These are phyloP conservation scores for Hanleya hanleyi DNA, from an alignment of 2,888 invertebrate genomes.

Conservation along the genomic window DNA sequence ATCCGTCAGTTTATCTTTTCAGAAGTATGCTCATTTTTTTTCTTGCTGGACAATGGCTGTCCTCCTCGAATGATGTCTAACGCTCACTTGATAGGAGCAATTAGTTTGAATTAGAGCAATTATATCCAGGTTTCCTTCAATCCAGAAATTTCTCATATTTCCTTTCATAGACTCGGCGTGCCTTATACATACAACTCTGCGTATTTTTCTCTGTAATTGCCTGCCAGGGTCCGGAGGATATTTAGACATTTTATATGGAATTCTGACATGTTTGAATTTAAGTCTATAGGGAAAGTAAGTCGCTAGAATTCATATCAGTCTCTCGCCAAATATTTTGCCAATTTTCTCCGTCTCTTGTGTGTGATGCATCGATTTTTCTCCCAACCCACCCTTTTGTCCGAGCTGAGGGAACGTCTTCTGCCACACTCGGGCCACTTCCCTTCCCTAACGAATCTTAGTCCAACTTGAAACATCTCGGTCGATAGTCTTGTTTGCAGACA, in stretches of 20 bases:
- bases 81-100: too few relatives aligned
- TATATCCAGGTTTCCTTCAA: too few relatives aligned
- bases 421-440: neutral
- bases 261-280: neutral
- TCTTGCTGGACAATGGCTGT: too few relatives aligned
- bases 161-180: too few relatives aligned
- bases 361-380: neutral
- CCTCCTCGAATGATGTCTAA: too few relatives aligned
- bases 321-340: slow-evolving; percentile 9
- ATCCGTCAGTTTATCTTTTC: too few relatives aligned
- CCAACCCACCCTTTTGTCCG: neutral
- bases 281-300: slow-evolving; percentile 5
- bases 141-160: too few relatives aligned
- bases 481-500: slow-evolving; percentile 3
- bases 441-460: neutral
- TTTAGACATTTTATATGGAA: neutral
- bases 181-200: too few relatives aligned
- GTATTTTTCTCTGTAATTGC: slow-evolving; percentile 6
- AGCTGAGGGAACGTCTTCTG: neutral
- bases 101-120: too few relatives aligned
- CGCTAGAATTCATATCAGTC: neutral
- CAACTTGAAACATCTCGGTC: slow-evolving; percentile 12
- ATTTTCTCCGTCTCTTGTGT: slow-evolving; percentile 8
- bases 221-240: neutral
- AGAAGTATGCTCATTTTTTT: too few relatives aligned